phyloP scores from a whole-genome alignment of 2,797 vertebrate species.

The Taeniopygia guttata region DNA sequence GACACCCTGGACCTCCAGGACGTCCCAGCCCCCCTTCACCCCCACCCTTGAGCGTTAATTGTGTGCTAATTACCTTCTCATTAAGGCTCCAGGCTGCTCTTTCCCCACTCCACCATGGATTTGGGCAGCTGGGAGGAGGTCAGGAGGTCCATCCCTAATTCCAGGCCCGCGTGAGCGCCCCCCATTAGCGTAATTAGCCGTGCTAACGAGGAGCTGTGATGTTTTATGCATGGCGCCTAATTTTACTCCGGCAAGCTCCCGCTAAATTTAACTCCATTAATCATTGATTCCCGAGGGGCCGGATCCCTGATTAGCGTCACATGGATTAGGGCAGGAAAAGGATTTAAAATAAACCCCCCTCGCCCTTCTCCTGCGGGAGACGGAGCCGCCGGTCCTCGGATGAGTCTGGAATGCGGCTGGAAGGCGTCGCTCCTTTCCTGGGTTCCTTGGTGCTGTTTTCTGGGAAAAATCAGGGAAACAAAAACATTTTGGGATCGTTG shows the following conservation, averaged over 20 bases:
- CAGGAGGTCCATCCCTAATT: neutral
- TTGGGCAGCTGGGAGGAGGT: neutral
- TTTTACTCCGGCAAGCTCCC: constrained; percentile 65
- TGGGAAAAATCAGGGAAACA: neutral
- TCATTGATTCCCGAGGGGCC: constrained; percentile 71
- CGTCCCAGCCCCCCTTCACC: accelerated
- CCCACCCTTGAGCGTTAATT: neutral
- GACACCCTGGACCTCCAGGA: neutral
- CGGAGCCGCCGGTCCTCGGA: neutral
- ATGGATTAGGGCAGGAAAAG: constrained; percentile 42
- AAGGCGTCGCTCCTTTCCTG: neutral
- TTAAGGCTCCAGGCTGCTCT: neutral
- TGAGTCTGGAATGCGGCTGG: accelerated
- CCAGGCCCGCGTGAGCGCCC: neutral
- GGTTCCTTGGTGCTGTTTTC: neutral
- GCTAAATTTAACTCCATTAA: constrained; percentile 81
- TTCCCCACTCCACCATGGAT: neutral
- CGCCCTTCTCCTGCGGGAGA: neutral
- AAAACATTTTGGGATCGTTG: accelerated
- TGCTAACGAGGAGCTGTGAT: constrained; percentile 62
- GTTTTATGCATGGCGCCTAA: constrained; percentile 78
- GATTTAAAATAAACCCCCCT: neutral
- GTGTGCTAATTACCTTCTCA: neutral
- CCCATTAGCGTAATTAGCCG: constrained; percentile 35
- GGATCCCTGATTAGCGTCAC: constrained; percentile 76